Percentiles rank a stretch among this genome's conserved stretches.
Conservation (phyloP, 2,888 invertebrate genomes). For the Trichacis sp. region DNA sequence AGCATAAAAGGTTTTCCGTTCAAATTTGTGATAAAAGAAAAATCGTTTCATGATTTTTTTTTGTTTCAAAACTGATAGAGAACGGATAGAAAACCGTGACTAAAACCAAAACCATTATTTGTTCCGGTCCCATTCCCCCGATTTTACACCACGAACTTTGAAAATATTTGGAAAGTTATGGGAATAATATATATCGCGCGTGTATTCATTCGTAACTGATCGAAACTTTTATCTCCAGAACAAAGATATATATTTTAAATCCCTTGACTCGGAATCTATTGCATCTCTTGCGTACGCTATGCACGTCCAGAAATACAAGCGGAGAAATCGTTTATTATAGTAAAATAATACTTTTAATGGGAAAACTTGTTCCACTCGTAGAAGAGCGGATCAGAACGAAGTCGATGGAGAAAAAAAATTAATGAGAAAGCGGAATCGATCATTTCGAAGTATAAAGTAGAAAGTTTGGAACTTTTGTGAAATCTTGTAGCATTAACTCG, state of each 20-base stretch:
- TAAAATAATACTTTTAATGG: slow-evolving; percentile 42
- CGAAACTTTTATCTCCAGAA: slow-evolving; percentile 29
- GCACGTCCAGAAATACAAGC: slow-evolving; percentile 24
- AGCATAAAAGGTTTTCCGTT: too few relatives aligned
- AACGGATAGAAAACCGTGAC: too few relatives aligned
- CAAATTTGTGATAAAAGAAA: too few relatives aligned
- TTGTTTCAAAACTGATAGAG: too few relatives aligned
- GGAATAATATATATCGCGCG: background rate
- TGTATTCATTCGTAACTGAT: slow-evolving; percentile 9
- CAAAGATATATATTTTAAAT: slow-evolving; percentile 28
- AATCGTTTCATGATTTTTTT: too few relatives aligned
- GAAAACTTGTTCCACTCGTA: slow-evolving; percentile 38
- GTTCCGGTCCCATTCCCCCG: too few relatives aligned
- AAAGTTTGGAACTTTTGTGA: slow-evolving; percentile 17
- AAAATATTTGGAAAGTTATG: background rate
- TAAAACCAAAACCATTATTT: too few relatives aligned
- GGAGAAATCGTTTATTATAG: slow-evolving; percentile 26
- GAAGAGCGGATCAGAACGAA: slow-evolving; percentile 30
- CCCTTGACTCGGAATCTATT: slow-evolving; percentile 18
- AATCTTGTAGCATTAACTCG: slow-evolving; percentile 20
- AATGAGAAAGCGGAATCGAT: slow-evolving; percentile 32
- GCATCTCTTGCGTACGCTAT: slow-evolving; percentile 20
- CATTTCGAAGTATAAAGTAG: slow-evolving; percentile 27
- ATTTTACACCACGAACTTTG: background rate
- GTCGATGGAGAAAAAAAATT: slow-evolving; percentile 28